Evolutionary conservation across 1,140 invertebrate genomes (phyloP).

Genomic region (Euwallacea fornicatus): DNA sequence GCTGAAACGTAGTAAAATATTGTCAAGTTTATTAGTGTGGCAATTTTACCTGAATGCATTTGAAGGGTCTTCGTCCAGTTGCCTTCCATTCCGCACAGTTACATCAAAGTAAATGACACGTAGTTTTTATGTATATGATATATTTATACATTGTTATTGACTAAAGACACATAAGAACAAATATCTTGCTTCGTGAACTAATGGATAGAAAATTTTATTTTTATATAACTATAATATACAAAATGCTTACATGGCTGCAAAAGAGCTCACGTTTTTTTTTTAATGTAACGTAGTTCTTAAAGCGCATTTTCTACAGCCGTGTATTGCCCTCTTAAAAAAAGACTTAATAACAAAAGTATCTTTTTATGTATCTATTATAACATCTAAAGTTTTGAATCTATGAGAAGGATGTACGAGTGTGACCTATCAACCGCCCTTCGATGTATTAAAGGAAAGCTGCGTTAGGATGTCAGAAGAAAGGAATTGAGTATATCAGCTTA

Average conservation of each 20-base stretch:
- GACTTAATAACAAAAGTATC: no score
- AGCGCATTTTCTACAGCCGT: no score
- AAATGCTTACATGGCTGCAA: background rate
- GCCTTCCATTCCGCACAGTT: background rate
- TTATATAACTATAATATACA: conserved; percentile 3
- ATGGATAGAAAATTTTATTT: conserved; percentile 4
- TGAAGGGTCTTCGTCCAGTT: background rate
- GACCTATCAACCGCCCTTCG: no score
- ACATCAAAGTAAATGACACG: conserved; percentile 5
- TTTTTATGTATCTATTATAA: no score
- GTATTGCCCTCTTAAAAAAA: no score
- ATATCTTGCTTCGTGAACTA: conserved; percentile 15
- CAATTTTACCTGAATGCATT: background rate
- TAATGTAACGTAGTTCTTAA: no score
- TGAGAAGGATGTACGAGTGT: no score
- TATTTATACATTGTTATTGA: conserved; percentile 29
- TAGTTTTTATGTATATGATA: conserved; percentile 14
- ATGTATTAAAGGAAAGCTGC: no score
- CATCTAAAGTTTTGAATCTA: no score
- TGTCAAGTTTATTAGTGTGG: background rate
- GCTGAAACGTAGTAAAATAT: conserved; percentile 12
- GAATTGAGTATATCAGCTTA: no score
- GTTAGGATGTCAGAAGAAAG: no score
- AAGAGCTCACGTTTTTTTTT: background rate
- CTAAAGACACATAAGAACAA: conserved; percentile 23